Percentiles rank a stretch among this genome's conserved stretches.
Conservation (phyloP, 2,888 invertebrate genomes). For the Desoria tigrina region DNA sequence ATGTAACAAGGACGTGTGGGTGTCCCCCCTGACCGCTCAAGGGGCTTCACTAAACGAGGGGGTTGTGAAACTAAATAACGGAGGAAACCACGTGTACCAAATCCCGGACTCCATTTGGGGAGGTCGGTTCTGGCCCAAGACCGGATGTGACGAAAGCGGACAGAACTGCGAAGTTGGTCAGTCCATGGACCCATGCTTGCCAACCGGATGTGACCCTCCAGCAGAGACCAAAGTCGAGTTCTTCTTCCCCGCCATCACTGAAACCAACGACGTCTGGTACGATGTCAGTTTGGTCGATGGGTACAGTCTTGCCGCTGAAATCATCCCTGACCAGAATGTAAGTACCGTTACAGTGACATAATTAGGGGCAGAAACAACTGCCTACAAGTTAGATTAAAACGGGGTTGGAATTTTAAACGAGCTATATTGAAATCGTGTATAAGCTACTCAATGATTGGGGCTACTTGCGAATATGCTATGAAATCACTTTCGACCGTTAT, state of each 20-base stretch:
- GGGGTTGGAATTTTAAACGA: no score
- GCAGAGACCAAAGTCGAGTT: slow-evolving; percentile 44
- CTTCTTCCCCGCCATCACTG: slow-evolving; percentile 54
- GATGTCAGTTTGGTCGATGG: slow-evolving; percentile 61
- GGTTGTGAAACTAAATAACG: slow-evolving; percentile 13
- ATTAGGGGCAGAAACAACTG: not conserved
- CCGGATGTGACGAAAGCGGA: slow-evolving; percentile 25
- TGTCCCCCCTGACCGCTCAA: slow-evolving; percentile 26
- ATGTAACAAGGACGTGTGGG: slow-evolving; percentile 27
- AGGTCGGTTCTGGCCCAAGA: slow-evolving; percentile 39
- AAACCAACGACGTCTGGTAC: slow-evolving; percentile 58
- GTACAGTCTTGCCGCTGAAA: slow-evolving; percentile 57
- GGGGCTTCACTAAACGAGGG: slow-evolving; percentile 25
- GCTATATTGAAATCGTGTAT: no score
- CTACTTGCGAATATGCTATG: no score
- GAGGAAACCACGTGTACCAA: slow-evolving; percentile 12
- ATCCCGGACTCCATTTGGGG: slow-evolving; percentile 37
- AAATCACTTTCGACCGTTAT: no score
- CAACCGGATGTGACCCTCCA: slow-evolving; percentile 36
- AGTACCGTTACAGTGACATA: not conserved
- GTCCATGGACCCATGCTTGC: slow-evolving; percentile 21
- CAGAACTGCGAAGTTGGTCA: slow-evolving; percentile 54
- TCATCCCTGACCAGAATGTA: slow-evolving; percentile 24
- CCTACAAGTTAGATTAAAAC: no score
- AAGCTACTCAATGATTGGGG: no score